A percentile compares a stretch with the other conserved stretches of the same genome.
Conservation (phyloP, 2,888 invertebrate species). For the Agrotis clavis region DNA sequence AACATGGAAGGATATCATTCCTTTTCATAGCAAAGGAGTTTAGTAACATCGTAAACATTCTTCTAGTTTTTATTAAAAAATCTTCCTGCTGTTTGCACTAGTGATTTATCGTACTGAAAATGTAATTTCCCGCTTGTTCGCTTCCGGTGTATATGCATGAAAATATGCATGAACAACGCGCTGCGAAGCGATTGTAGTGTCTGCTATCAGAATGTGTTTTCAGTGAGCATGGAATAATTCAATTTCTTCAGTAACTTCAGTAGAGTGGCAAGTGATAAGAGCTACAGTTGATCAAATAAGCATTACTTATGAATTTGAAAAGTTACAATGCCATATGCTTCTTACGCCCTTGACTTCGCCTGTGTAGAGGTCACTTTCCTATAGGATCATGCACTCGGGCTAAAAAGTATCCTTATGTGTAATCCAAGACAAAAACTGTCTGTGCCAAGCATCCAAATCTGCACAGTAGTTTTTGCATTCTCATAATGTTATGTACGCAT, state of each 20-base stretch:
- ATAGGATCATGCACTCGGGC: too few relatives aligned
- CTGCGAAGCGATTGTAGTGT: constrained; percentile 44
- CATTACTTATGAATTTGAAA: not conserved
- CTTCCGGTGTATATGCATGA: constrained; percentile 39
- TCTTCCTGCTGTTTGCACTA: constrained; percentile 45
- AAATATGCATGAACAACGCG: constrained; percentile 53
- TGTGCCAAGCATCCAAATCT: too few relatives aligned
- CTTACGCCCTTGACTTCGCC: too few relatives aligned
- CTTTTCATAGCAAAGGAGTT: not conserved
- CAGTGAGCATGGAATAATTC: constrained; percentile 22
- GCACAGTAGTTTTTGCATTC: too few relatives aligned
- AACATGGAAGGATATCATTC: too few relatives aligned
- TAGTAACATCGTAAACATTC: constrained; percentile 5
- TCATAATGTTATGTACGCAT: too few relatives aligned
- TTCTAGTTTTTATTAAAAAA: constrained; percentile 55
- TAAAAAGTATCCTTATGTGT: too few relatives aligned
- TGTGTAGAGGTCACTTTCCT: too few relatives aligned
- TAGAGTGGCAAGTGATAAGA: not conserved
- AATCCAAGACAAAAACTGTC: too few relatives aligned
- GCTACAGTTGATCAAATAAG: too few relatives aligned
- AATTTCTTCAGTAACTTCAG: constrained; percentile 10
- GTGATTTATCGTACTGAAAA: constrained; percentile 53
- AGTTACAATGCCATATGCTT: too few relatives aligned
- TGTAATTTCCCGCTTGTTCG: constrained; percentile 49
- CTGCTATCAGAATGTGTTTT: constrained; percentile 19